Conservation (phyloP, 2,113 vertebrate genomes). For the Hippoglossus stenolepis region DNA sequence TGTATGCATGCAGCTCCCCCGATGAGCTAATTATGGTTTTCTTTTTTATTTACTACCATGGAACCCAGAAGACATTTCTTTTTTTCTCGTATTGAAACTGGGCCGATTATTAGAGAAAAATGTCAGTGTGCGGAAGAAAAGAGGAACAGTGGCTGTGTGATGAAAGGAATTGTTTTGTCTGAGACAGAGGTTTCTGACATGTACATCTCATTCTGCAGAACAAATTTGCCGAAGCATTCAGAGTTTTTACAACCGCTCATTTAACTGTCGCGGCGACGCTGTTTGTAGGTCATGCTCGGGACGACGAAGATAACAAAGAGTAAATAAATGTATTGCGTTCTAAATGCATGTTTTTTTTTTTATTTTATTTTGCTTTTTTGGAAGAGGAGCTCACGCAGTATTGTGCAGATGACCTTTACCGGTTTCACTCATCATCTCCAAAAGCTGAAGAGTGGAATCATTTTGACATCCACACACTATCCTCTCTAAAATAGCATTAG, state of each 20-base stretch:
- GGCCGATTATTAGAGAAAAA: constrained; percentile 5
- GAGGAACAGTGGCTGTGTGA: neutral
- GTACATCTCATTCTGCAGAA: neutral
- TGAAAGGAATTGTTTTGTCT: neutral
- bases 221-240: neutral
- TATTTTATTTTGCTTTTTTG: neutral
- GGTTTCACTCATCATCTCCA: neutral
- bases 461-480: neutral
- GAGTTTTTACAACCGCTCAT: neutral
- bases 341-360: neutral
- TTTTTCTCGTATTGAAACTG: constrained; percentile 29
- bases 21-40: constrained; percentile 62
- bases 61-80: constrained; percentile 42
- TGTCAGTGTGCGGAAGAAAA: neutral
- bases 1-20: constrained; percentile 49
- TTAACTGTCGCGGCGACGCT: neutral
- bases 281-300: neutral
- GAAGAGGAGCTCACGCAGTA: neutral
- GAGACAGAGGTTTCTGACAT: neutral
- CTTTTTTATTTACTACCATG: constrained; percentile 44
- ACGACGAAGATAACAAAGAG: neutral
- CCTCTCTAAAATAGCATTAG: too few relatives aligned
- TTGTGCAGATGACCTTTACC: neutral
- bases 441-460: neutral
- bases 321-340: neutral